Evolutionary conservation across 2,113 vertebrate species (phyloP), one percentile per base, ranked within the genome.

Genomic region (Osmerus eperlanus): DNA sequence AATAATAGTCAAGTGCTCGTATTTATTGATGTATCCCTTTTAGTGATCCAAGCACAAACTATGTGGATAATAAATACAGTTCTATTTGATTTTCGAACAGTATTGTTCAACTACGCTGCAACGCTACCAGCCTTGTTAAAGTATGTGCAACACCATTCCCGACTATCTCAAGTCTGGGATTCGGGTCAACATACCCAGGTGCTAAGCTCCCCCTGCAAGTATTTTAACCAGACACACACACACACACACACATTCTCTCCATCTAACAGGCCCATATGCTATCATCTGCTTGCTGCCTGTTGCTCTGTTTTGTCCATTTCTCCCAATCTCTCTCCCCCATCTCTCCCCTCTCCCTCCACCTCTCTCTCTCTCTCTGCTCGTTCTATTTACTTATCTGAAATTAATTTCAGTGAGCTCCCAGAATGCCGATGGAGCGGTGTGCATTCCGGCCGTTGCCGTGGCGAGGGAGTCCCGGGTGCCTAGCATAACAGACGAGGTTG

Each of bases 241-340:
- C 59, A 29, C 29, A 29, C 60, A 62, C 60, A 62, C 60, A 62
- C 60, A 63, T 29, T 32, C 23, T 16, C 23, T 18, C 29, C 14
- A 61, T 70, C 61, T 29, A 54, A 36, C 16, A 36, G 25, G 58
- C 61, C 67, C 53, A 36, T 7, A 25, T 25, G 47, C 70, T 51
- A 36, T 69, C 64, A 29, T 64, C 71, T 67, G 41, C 51, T 54
- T 23, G 4, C 29, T 23, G 72, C 68, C 77, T 71, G 71, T 61
- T 73, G 63, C 69, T 76, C 70, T 72, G 58, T 58, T 73, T 75
- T 60, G 54, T 41, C 67, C 71, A 52, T 73, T 63, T 67, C 54
- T 28, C 18, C 29, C 29, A 56, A 58, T 66, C 62, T 55, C 76
- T 56, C 61, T 61, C 67, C 21, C 64, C 36, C 6, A 1, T 41